Evolutionary conservation across 2,797 vertebrate genomes (phyloP), one percentile per base, ranked within the genome.

Genomic region (Gymnocypris eckloni): DNA sequence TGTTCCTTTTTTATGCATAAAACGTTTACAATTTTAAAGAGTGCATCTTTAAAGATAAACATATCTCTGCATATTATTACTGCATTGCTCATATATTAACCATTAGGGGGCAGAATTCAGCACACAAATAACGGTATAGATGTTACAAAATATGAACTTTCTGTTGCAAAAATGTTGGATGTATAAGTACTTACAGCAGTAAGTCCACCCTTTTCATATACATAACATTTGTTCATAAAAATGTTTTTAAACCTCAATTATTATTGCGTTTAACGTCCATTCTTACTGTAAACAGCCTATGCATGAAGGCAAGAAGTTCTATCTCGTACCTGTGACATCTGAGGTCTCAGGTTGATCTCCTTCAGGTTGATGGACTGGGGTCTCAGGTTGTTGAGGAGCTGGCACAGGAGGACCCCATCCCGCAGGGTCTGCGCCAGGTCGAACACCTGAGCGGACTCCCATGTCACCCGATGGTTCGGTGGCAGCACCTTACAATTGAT

Each of bases 401-500:
- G 98, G 91, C 98, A 99, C 41, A 99, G 95, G 5, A 99, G 95
- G 83, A 99, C 98, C 15, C 98, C 98, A 91, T 99, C 98, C 91
- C 98, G 96, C 28, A 99, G 97, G 4, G 97, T 98, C 89, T 99
- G 97, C 8, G 98, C 98, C 94, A 99, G 89, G 93, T 99, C 98
- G 81, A 99, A 99, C 86, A 99, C 98, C 96, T 98, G 97, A 8
- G 98, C 97, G 28, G 96, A 95, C 88, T 98, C 97, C 98, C 97
- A 98, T 89, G 97, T 99, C 15, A 99, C 98, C 89, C 98, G 95
- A 91, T 99, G 98, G 95, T 96, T 96, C 56, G 95, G 93, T 28
- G 98, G 97, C 79, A 99, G 96, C 95, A 99, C 98, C 94, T 96
- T 97, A 93, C 98, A 98, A 92, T 96, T 92, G 88, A 99, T 99